These are phyloP conservation scores for Xanthia togata DNA, from an alignment of 2,888 invertebrate genomes.

Conservation along the genomic window DNA sequence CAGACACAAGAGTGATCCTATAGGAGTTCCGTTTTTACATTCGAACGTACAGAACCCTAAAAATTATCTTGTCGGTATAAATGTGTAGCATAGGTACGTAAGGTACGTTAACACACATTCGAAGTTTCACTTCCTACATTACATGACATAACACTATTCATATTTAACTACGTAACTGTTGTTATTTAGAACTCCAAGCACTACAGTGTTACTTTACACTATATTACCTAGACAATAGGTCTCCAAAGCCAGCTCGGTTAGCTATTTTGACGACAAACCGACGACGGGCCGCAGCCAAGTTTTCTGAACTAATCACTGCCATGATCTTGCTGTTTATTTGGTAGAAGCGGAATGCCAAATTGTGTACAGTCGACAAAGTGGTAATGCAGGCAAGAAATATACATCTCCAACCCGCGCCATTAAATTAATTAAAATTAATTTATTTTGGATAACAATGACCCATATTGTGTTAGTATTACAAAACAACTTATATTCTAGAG, in stretches of 20 bases:
- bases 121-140: not conserved
- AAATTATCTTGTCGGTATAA: not conserved
- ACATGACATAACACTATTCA: not conserved
- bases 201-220: not conserved
- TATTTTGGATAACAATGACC: too few relatives aligned
- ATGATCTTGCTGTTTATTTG: conserved; percentile 9
- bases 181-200: not conserved
- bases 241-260: not conserved
- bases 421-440: too few relatives aligned
- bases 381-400: not conserved
- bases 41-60: not conserved
- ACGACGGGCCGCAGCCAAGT: conserved; percentile 30
- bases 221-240: conserved; percentile 9
- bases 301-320: conserved; percentile 24
- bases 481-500: too few relatives aligned
- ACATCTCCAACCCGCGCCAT: not conserved
- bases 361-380: conserved; percentile 1
- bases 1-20: not conserved
- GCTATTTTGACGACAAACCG: not conserved
- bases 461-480: too few relatives aligned
- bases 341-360: not conserved
- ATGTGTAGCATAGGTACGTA: not conserved
- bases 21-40: too few relatives aligned
- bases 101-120: not conserved
- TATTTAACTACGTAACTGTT: not conserved